Base-by-base conservation (phyloP, 1,140 invertebrate genomes). In the Amyelois transitella region DNA sequence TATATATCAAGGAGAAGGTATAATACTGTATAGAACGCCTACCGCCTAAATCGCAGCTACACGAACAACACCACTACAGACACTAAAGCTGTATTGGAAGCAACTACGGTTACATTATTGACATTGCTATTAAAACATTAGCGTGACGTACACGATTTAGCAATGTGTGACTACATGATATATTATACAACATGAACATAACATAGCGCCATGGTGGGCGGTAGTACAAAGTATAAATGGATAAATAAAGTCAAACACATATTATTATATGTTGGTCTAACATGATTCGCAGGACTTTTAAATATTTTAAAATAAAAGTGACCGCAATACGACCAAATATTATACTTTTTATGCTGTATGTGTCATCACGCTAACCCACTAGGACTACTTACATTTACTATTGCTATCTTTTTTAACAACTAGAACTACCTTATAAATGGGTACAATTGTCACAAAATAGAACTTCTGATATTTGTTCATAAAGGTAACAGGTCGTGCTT, bases 61-160 rank as follows among this genome's bases (percentile, higher is more conserved):
- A 22, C 51, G 38, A 57, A 48, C 44, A 45, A 59, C 54, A 54
- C 48, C 45, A 21, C 64, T 71, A 69, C 56, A 61, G 55, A 62
- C 62, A 67, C 64, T 73, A 81, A 75, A 72, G 77, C 75, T 73
- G 45, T 68, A 53, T 49, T 76, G 77, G 75, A 81, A 81, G 77
- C 75, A 28, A 72, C 75, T 81, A 80, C 65, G 32, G 47, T 67
- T 66, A 51, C 43, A 53, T 56, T 66, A 51, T 48, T 58, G 52
- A 38, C 18, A 48, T 21, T n/a, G n/a, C 45, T 21, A 8, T 48
- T n/a, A 45, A 6, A 20, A 20, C 20, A n/a, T 14, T 20, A 20
- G 10, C 20, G 21, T 48, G 45, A 20, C 45, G 6, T 48, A 21
- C 45, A 48, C 45, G 21, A n/a, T n/a, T n/a, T n/a, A n/a, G n/a